Evolutionary conservation across 2,797 vertebrate species (phyloP).

Genomic region (Cryptoprocta ferox): DNA sequence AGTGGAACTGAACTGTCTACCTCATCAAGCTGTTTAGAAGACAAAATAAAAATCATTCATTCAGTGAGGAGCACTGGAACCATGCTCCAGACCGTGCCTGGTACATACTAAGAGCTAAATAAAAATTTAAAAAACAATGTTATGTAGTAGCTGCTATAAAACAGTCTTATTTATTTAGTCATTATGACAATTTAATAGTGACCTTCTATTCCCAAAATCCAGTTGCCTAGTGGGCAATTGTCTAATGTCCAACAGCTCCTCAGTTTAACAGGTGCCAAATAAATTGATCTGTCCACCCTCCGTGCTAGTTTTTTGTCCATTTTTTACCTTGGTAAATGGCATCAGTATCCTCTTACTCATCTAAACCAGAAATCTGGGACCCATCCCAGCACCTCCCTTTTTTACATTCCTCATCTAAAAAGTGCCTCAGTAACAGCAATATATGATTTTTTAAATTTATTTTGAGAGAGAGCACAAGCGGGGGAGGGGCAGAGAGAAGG

Average conservation of each 20-base stretch:
- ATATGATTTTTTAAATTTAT: too few relatives aligned
- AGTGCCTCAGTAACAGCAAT: background rate
- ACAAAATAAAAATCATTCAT: constrained; percentile 23
- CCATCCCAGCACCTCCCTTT: background rate
- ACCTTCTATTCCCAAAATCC: background rate
- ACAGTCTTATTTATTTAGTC: background rate
- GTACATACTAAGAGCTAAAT: background rate
- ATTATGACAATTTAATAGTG: constrained; percentile 15
- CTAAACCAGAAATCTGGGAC: background rate
- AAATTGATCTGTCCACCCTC: background rate
- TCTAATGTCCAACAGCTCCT: background rate
- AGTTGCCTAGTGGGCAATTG: background rate
- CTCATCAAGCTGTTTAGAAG: background rate
- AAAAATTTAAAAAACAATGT: background rate
- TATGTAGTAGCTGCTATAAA: background rate
- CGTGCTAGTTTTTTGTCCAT: background rate
- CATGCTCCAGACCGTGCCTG: background rate
- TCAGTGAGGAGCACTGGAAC: background rate
- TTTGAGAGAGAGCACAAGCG: too few relatives aligned
- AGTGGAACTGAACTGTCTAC: background rate
- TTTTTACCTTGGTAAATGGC: background rate
- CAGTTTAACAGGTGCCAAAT: background rate
- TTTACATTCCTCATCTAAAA: constrained; percentile 16
- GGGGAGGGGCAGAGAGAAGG: too few relatives aligned
- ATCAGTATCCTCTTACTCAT: background rate